A percentile compares a stretch with the other conserved stretches of the same genome.
phyloP scores from a whole-genome alignment of 2,797 vertebrate genomes.

The Darevskia nairensis region DNA sequence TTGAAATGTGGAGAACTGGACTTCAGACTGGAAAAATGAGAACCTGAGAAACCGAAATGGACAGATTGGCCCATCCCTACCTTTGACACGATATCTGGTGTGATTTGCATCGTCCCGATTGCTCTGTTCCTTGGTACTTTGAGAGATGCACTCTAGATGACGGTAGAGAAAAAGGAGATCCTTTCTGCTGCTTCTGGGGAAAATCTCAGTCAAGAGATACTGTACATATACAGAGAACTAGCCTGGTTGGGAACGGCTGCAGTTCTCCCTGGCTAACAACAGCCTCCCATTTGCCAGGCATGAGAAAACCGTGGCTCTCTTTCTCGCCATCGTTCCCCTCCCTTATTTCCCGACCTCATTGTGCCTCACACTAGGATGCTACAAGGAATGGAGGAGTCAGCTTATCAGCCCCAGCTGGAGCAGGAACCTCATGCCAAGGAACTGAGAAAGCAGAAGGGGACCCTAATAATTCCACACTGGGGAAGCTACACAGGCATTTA shows the following conservation, averaged over 20 bases:
- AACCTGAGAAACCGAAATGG: too few relatives aligned
- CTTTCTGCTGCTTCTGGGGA: background rate
- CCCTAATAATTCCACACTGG: background rate
- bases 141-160: background rate
- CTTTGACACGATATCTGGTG: background rate
- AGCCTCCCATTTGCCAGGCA: background rate
- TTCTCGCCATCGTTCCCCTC: background rate
- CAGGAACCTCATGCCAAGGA: background rate
- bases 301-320: background rate
- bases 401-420: slow-evolving; percentile 17
- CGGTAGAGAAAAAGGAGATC: too few relatives aligned
- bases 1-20: too few relatives aligned
- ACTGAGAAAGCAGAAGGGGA: background rate
- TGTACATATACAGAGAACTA: background rate
- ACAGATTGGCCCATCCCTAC: too few relatives aligned
- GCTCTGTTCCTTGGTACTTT: background rate
- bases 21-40: too few relatives aligned
- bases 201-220: background rate
- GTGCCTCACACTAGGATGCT: slow-evolving; percentile 2
- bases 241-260: background rate
- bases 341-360: slow-evolving; percentile 15
- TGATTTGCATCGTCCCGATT: background rate
- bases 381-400: background rate
- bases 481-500: background rate
- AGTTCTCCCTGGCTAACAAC: background rate